Evolutionary conservation across 2,113 vertebrate genomes (phyloP).

Genomic region (Daboia siamensis): DNA sequence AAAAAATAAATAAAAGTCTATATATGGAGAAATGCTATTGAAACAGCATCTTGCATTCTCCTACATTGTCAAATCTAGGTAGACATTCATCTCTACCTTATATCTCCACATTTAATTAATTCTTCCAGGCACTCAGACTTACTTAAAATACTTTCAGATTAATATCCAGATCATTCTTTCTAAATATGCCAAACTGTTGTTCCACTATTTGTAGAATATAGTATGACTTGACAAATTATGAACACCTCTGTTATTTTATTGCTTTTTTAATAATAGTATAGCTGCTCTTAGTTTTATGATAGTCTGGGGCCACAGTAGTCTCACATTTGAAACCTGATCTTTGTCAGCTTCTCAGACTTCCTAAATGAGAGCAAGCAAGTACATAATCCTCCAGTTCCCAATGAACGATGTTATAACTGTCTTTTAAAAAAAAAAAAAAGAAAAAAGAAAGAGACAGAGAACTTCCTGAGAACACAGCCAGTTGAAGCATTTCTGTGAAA

Average conservation of each 20-base stretch:
- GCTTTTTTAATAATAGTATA: background rate
- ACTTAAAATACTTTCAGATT: background rate
- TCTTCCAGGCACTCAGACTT: background rate
- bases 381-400: background rate
- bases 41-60: background rate
- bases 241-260: background rate
- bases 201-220: background rate
- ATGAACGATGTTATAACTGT: background rate
- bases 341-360: background rate
- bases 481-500: background rate
- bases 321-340: background rate
- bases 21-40: background rate
- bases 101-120: background rate
- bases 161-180: background rate
- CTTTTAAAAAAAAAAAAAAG: background rate
- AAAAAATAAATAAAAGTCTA: background rate
- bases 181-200: background rate
- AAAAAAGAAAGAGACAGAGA: background rate
- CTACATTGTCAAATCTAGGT: background rate
- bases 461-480: background rate
- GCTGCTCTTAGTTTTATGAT: background rate
- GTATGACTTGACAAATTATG: background rate
- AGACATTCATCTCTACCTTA: background rate
- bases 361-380: background rate
- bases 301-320: background rate